Conservation (phyloP, 2,797 vertebrate genomes). For the Acestrorhynchus altus region DNA sequence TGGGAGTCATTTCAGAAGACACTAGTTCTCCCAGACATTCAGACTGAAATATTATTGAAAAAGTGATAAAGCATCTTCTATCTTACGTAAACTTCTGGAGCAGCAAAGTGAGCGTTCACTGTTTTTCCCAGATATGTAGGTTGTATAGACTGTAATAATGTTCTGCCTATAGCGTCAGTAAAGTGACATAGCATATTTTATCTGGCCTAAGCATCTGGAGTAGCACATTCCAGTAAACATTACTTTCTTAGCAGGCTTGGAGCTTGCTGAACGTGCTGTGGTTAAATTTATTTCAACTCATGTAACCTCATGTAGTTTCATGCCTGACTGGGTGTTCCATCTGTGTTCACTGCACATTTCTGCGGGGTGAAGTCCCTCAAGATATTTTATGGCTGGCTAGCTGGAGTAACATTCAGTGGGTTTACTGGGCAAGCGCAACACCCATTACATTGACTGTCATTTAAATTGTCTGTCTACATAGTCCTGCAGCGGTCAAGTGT, state of each 20-base stretch:
- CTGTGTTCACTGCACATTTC: conserved; percentile 33
- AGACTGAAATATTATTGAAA: neutral
- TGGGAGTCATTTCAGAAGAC: neutral
- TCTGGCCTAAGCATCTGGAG: conserved; percentile 2
- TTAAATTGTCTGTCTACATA: neutral
- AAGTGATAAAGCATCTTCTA: neutral
- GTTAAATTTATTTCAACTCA: neutral
- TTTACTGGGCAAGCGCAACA: neutral
- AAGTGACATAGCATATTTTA: neutral
- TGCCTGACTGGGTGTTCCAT: conserved; percentile 25
- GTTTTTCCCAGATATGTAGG: too few species aligned
- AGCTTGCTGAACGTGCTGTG: neutral
- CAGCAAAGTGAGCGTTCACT: neutral
- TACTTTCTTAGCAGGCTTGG: neutral
- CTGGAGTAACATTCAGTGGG: neutral
- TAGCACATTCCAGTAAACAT: neutral
- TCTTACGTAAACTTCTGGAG: conserved; percentile 2
- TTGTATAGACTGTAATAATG: neutral
- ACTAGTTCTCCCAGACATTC: neutral
- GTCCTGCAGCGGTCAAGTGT: neutral
- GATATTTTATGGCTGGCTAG: conserved; percentile 21
- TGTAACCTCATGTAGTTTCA: conserved; percentile 36
- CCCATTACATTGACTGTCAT: neutral
- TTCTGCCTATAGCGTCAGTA: neutral
- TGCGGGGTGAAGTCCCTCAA: conserved; percentile 15